These are phyloP conservation scores for Mystacornis crossleyi DNA, from an alignment of 2,113 vertebrate genomes.

Conservation along the genomic window DNA sequence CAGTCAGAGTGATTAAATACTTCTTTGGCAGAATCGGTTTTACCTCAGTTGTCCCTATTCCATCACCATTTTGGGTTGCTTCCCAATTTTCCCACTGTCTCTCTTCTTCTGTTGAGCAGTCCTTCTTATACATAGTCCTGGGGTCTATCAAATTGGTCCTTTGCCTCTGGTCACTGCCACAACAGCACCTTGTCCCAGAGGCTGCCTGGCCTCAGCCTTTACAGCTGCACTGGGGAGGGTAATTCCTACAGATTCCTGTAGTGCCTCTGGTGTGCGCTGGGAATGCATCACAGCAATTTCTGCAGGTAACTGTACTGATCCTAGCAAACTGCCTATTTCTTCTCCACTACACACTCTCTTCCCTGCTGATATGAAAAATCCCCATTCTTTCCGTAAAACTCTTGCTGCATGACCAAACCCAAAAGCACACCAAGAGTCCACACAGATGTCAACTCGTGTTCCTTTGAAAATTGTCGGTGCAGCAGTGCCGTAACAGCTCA, in stretches of 20 bases:
- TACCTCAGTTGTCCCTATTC: not conserved
- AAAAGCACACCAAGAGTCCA: not conserved
- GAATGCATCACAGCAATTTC: not conserved
- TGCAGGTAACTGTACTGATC: not conserved
- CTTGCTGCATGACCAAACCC: not conserved
- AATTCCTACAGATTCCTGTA: not conserved
- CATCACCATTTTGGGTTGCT: not conserved
- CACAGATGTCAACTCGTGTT: not conserved
- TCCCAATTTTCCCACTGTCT: not conserved
- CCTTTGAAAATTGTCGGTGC: not conserved
- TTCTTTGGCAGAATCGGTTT: not conserved
- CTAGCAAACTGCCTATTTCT: not conserved
- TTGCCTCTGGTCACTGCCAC: not conserved
- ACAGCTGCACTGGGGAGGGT: not conserved
- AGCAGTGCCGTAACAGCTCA: not conserved
- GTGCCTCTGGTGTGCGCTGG: not conserved
- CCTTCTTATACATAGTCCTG: not conserved
- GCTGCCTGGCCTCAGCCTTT: not conserved
- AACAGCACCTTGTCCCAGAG: not conserved
- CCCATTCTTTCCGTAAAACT: not conserved
- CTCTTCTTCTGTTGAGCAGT: not conserved
- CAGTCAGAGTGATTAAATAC: not conserved
- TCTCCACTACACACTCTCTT: not conserved
- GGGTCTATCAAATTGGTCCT: not conserved
- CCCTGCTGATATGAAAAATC: not conserved